These are phyloP conservation scores for Arbacia lixula DNA, from an alignment of 53 echinoderm and acorn worm species.

Conservation along the genomic window DNA sequence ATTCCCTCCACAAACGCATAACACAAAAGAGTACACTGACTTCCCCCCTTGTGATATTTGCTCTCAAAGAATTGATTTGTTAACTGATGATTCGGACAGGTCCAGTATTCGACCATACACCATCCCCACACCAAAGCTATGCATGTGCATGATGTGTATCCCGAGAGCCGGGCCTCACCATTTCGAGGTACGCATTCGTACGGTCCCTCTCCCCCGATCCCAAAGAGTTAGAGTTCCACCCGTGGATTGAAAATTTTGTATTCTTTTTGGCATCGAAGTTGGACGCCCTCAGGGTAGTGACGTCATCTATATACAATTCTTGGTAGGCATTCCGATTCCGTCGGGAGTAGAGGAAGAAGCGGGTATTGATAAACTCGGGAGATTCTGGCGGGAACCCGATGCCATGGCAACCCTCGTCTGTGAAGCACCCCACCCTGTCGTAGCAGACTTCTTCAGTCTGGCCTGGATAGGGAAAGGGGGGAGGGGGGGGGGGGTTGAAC, in stretches of 20 bases:
- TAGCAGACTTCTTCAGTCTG: constrained; percentile 15
- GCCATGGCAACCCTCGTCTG: constrained; percentile 36
- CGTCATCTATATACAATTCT: neutral
- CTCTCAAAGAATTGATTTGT: neutral
- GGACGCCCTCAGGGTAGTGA: neutral
- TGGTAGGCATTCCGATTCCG: constrained; percentile 31
- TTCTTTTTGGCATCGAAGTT: constrained; percentile 48
- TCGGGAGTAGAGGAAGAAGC: constrained; percentile 68
- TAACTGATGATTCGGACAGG: neutral
- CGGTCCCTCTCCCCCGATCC: neutral
- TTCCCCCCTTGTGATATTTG: neutral
- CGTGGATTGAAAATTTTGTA: constrained; percentile 69
- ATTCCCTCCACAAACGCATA: too few species aligned
- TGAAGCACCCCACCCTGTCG: constrained; percentile 68
- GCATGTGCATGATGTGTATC: neutral
- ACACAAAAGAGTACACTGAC: too few species aligned
- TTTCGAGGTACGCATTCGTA: constrained; percentile 43
- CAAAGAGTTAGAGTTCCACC: constrained; percentile 44
- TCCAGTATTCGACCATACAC: neutral
- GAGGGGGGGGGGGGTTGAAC: neutral
- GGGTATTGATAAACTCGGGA: constrained; percentile 57
- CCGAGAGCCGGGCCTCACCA: constrained; percentile 13
- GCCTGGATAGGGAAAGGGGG: neutral
- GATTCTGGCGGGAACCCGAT: constrained; percentile 47
- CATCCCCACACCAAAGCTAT: neutral